Evolutionary conservation across 2,113 vertebrate species (phyloP), one percentile per base, ranked within the genome.

Genomic region (Lampris incognitus): DNA sequence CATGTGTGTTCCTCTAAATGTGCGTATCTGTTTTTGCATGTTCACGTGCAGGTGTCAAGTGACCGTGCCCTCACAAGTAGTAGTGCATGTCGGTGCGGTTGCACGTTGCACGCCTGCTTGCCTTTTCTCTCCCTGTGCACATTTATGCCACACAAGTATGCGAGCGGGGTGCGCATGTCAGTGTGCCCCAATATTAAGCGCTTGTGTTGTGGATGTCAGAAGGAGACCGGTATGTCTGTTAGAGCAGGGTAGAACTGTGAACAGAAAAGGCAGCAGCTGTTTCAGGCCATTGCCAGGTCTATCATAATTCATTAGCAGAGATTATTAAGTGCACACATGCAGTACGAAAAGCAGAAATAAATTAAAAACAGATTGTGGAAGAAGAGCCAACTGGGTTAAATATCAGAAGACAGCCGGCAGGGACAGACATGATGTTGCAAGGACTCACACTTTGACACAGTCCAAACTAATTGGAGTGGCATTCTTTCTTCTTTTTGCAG

Each of bases 391-490:
- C 42, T 50, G 59, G 70, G 44, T 37, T 57, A 51, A 57, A 63
- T 51, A 64, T n/a, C 57, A 37, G 24, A 54, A 57, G 40, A 44
- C 60, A 46, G 46, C 39, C 56, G 39, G 2, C 44, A 59, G n/a
- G 10, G 36, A 57, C 37, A 11, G 66, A 13, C 46, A 42, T 46
- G 39, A 64, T 52, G 42, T 8, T 54, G 13, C 24, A 42, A 59
- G 65, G 54, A 55, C 52, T 59, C 39, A 40, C n/a, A 6, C 37
- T 72, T 76, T 79, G 57, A 81, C 71, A 66, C 69, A 24, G 61
- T 62, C 50, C 51, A n/a, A 69, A 52, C 6, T 52, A 60, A 75
- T 77, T 70, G 46, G 51, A 56, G 74, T 69, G 10, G 69, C 65
- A 24, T 24, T 24, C 24, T 24, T 24, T 24, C 24, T 24, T 24